Base-by-base conservation (phyloP, 2,888 invertebrate species). In the Eupithecia insigniata region DNA sequence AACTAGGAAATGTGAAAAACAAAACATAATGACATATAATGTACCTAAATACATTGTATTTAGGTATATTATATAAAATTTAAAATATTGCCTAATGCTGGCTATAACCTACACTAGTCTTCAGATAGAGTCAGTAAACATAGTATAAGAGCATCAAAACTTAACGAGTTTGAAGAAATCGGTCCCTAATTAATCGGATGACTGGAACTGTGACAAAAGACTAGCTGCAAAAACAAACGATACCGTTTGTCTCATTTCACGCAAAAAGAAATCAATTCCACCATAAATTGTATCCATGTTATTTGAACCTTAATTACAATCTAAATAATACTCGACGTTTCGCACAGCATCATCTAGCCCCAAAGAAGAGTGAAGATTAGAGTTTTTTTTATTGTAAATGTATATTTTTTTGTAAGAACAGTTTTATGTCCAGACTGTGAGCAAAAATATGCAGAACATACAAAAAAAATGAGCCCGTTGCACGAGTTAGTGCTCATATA, bases 241-340 rank as follows among this genome's bases (percentile, higher is more conserved):
- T 12, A 66, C 43, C 26, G 32, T 67, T 67, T 34, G 64, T 64
- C 36, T 62, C 16, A 64, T 64, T 64, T 64, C 34, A 36, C 64
- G 64, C 64, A 7, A 36, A 64, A 34, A n/a, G 0, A 22, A 34
- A 64, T 64, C 64, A 64, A 64, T 36, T 64, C n/a, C n/a, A 22
- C n/a, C 18, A 7, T 18, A 60, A 18, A 7, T 60, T 1, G 6
- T 60, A 30, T 30, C 18, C 60, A 30, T 30, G 60, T 28, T 26
- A 30, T 5, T 14, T 16, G 55, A 30, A 60, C 16, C 30, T 60
- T 28, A 28, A 28, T 58, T 28, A 16, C 46, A 8, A 46, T 46
- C 8, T 46, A n/a, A n/a, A 46, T 46, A 3, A 10, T 51, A 7
- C 10, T 51, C 1, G 22, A n/a, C 10, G 36, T 1, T 12, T 36